A percentile compares a stretch with the other conserved stretches of the same genome.
phyloP scores from a whole-genome alignment of 2,113 vertebrate species.

The Chaetops frenatus region DNA sequence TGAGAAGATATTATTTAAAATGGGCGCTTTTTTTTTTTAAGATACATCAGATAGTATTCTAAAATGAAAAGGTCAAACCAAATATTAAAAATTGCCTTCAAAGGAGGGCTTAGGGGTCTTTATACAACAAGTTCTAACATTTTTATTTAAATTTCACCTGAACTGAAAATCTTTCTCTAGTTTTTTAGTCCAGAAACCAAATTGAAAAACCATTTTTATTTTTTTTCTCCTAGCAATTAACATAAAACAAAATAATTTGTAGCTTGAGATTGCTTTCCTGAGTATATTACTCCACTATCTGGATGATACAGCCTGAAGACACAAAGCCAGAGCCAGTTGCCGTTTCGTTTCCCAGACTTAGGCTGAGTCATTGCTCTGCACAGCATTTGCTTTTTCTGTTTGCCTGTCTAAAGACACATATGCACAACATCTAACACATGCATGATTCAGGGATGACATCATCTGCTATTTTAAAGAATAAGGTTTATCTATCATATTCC shows the following conservation, averaged over 20 bases:
- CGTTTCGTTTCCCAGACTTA: not conserved
- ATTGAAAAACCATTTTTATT: not conserved
- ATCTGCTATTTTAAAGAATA: not conserved
- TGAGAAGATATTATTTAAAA: not conserved
- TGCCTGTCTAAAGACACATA: not conserved
- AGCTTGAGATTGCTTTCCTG: not conserved
- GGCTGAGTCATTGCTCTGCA: not conserved
- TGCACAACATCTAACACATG: not conserved
- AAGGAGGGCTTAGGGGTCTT: not conserved
- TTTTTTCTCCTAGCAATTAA: not conserved
- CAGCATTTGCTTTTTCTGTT: not conserved
- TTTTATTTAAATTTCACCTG: not conserved
- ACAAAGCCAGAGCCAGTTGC: not conserved
- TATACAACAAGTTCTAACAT: not conserved
- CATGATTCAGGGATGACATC: not conserved
- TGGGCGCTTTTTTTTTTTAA: not conserved
- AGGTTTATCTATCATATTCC: not conserved
- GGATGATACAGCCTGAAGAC: not conserved
- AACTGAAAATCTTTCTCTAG: not conserved
- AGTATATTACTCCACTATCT: not conserved
- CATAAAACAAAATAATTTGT: not conserved
- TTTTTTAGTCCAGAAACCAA: not conserved
- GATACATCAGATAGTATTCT: not conserved
- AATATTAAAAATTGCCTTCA: not conserved
- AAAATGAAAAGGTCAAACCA: not conserved